These are phyloP conservation scores for Nicator chloris DNA, from an alignment of 2,113 vertebrate genomes.

Conservation along the genomic window DNA sequence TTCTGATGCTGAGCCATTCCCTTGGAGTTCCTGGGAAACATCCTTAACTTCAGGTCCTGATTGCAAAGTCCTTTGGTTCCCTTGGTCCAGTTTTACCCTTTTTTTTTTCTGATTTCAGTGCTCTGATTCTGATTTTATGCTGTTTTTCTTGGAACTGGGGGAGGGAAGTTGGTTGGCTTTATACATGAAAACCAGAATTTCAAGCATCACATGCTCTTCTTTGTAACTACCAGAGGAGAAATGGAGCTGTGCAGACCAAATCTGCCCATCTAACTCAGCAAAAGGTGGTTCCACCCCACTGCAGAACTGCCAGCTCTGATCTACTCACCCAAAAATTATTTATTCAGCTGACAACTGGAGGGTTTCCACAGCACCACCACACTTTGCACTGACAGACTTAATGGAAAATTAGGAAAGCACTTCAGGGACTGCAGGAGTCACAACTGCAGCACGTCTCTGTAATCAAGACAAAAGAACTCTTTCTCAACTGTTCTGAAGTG, in stretches of 20 bases:
- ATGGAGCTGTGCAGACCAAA: not conserved
- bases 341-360: not conserved
- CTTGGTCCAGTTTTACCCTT: not conserved
- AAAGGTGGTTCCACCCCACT: not conserved
- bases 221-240: not conserved
- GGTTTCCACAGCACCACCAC: not conserved
- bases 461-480: not conserved
- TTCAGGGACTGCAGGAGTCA: not conserved
- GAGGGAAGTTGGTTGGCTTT: not conserved
- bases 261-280: not conserved
- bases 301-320: not conserved
- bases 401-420: not conserved
- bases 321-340: not conserved
- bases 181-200: not conserved
- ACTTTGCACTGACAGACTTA: not conserved
- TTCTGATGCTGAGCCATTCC: not conserved
- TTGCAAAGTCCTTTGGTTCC: not conserved
- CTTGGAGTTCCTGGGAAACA: not conserved
- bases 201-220: not conserved
- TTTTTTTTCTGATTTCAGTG: not conserved
- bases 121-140: not conserved
- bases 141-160: not conserved
- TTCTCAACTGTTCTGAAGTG: not conserved
- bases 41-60: not conserved
- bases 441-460: not conserved